Evolutionary conservation across 2,797 vertebrate species (phyloP).

Genomic region (Gymnoscopelus braueri): DNA sequence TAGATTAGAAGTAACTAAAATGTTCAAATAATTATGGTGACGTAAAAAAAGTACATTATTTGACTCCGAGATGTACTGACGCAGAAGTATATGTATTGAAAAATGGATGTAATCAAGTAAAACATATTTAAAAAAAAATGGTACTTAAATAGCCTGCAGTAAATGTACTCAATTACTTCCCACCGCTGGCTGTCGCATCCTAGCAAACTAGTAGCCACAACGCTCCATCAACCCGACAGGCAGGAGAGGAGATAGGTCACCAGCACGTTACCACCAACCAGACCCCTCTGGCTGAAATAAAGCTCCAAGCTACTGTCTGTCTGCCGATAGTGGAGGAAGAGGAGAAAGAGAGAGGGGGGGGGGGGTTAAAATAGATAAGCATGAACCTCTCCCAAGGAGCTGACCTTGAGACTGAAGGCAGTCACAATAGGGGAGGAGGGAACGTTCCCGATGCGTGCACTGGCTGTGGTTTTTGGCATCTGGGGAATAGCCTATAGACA

Average conservation of each 20-base stretch:
- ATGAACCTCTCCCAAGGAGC: constrained; percentile 63
- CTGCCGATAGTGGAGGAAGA: constrained; percentile 48
- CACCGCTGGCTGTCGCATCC: too few relatives aligned
- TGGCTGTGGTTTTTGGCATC: constrained; percentile 58
- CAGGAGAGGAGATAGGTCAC: constrained; percentile 36
- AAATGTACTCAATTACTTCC: too few relatives aligned
- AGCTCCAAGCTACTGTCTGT: constrained; percentile 64
- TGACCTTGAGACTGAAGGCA: constrained; percentile 78
- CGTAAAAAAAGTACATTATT: too few relatives aligned
- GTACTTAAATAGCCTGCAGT: too few relatives aligned
- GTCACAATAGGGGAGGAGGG: constrained; percentile 76
- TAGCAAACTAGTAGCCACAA: too few relatives aligned
- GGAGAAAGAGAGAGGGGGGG: constrained; percentile 17
- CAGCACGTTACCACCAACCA: constrained; percentile 29
- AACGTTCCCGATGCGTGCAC: constrained; percentile 63
- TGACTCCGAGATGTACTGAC: too few relatives aligned
- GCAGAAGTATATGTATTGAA: too few relatives aligned
- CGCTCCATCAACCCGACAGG: constrained; percentile 31
- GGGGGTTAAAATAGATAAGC: constrained; percentile 70
- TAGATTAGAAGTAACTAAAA: too few relatives aligned
- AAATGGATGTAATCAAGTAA: too few relatives aligned
- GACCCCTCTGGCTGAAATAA: constrained; percentile 40
- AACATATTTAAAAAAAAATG: too few relatives aligned
- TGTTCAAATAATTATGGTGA: too few relatives aligned
- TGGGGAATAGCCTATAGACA: constrained; percentile 72